Evolutionary conservation across 1,140 invertebrate species (phyloP).

Genomic region (Pogonognathellus flavescens): DNA sequence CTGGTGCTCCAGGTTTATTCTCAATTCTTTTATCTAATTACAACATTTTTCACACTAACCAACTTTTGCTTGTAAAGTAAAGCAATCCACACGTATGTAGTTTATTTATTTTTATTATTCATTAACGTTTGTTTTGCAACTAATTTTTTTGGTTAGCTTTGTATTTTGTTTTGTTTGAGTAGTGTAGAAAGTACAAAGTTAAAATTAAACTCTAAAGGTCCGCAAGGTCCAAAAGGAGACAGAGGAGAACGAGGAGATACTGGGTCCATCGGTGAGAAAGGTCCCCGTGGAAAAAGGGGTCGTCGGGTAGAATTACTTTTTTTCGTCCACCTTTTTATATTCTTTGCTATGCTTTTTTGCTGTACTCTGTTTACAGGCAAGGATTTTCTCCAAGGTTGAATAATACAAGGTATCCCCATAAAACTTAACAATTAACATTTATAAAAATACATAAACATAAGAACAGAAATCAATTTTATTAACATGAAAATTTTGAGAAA

Average conservation of each 20-base stretch:
- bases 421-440: not conserved
- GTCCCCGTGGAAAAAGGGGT: constrained; percentile 84
- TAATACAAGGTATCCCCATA: too few species aligned
- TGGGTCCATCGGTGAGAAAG: constrained; percentile 82
- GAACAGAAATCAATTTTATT: not conserved
- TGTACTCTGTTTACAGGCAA: constrained; percentile 11
- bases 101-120: constrained; percentile 31
- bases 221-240: constrained; percentile 80
- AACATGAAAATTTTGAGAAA: not conserved
- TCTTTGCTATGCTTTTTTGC: constrained; percentile 57
- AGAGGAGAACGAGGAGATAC: constrained; percentile 77
- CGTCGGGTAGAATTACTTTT: constrained; percentile 80
- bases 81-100: not conserved
- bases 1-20: constrained; percentile 85
- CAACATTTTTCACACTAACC: constrained; percentile 13
- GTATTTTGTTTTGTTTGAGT: constrained; percentile 3
- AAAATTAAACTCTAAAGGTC: constrained; percentile 68
- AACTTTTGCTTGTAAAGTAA: constrained; percentile 7
- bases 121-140: not conserved
- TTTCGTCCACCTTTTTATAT: constrained; percentile 30
- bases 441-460: not conserved
- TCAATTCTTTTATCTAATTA: constrained; percentile 48
- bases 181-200: not conserved
- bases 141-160: constrained; percentile 13
- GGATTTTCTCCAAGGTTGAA: not conserved